A percentile compares a stretch with the other conserved stretches of the same genome.
Evolutionary conservation across 2,797 vertebrate species (phyloP).

Genomic region (Acanthurus lineatus): DNA sequence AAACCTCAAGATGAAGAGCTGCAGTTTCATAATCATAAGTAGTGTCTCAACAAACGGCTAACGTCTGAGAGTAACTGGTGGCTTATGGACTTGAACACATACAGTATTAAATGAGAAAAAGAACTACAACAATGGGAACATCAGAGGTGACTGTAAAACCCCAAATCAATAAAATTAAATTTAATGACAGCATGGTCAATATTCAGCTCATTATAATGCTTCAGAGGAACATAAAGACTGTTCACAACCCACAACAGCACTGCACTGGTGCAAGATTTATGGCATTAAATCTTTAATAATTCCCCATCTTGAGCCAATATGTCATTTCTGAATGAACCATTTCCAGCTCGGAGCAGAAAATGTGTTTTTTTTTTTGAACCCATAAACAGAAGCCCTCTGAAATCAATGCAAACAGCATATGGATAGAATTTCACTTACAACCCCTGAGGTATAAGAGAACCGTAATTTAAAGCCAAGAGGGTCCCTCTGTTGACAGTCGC

Average conservation of each 20-base stretch:
- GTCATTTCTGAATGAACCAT: slow-evolving; percentile 41
- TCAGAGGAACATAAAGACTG: slow-evolving; percentile 45
- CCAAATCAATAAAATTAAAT: slow-evolving; percentile 39
- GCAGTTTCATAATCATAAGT: slow-evolving; percentile 40
- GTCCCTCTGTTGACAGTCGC: slow-evolving; percentile 24
- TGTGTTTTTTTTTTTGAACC: slow-evolving; percentile 8
- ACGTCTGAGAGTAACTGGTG: slow-evolving; percentile 36
- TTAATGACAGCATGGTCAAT: slow-evolving; percentile 52
- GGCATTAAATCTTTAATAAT: slow-evolving; percentile 26
- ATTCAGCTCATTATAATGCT: slow-evolving; percentile 25
- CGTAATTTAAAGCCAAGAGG: slow-evolving; percentile 57
- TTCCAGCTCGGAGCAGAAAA: slow-evolving; percentile 43
- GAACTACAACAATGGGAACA: slow-evolving; percentile 49
- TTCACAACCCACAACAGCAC: slow-evolving; percentile 28
- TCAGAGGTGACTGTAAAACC: slow-evolving; percentile 35
- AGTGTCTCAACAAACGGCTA: slow-evolving; percentile 28
- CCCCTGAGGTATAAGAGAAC: slow-evolving; percentile 57
- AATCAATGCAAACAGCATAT: slow-evolving; percentile 58
- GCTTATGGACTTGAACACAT: slow-evolving; percentile 31
- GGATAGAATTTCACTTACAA: slow-evolving; percentile 61
- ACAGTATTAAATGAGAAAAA: slow-evolving; percentile 35
- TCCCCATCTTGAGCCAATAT: slow-evolving; percentile 36
- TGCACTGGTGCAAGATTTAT: background rate
- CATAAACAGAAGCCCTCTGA: slow-evolving; percentile 30
- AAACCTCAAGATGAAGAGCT: slow-evolving; percentile 58